Conservation (phyloP, 2,113 vertebrate genomes). For the Stigmatopora nigra region DNA sequence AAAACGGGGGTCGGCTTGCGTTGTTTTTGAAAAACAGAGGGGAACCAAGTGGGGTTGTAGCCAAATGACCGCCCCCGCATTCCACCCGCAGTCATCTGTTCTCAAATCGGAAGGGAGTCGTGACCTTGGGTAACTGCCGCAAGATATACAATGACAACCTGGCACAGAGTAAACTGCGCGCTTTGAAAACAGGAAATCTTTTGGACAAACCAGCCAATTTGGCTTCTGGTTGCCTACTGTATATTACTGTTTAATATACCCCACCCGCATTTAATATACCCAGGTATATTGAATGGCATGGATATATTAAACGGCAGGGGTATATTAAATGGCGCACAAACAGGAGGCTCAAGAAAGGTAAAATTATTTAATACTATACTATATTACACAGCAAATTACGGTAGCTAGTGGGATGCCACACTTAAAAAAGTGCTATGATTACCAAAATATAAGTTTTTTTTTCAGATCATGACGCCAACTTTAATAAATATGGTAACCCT, state of each 20-base stretch:
- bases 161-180: slow-evolving; percentile 53
- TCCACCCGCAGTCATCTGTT: slow-evolving; percentile 65
- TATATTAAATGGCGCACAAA: too few species aligned
- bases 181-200: slow-evolving; percentile 43
- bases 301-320: too few species aligned
- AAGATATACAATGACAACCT: slow-evolving; percentile 63
- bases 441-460: too few species aligned
- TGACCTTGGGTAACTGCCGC: slow-evolving; percentile 66
- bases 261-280: too few species aligned
- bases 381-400: too few species aligned
- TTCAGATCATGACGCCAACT: too few species aligned
- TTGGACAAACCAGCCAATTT: slow-evolving; percentile 5
- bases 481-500: neutral
- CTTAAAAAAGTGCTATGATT: too few species aligned
- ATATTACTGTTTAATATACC: too few species aligned
- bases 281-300: too few species aligned
- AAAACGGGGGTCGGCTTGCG: slow-evolving; percentile 31
- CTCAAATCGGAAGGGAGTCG: slow-evolving; percentile 24
- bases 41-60: slow-evolving; percentile 57
- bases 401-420: too few species aligned
- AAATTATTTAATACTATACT: too few species aligned
- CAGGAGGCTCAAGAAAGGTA: too few species aligned
- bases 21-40: slow-evolving; percentile 54
- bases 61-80: slow-evolving; percentile 61
- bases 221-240: slow-evolving; percentile 1